Percentiles rank a stretch among this genome's conserved stretches.
Evolutionary conservation across 2,888 invertebrate genomes (phyloP).

Genomic region (Acholoe squamosa): DNA sequence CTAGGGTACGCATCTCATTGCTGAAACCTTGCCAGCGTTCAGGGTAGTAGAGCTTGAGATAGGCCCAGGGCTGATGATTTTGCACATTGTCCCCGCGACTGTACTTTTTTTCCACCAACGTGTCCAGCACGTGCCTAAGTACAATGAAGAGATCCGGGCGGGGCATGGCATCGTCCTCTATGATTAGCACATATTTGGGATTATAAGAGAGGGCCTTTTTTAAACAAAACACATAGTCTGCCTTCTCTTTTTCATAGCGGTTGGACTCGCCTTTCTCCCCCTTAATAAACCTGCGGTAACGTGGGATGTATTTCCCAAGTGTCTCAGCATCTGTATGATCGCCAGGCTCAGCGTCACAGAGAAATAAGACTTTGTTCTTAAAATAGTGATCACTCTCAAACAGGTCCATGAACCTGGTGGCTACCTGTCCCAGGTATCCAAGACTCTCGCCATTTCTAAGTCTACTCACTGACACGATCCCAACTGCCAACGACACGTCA

Average conservation of each 20-base stretch:
- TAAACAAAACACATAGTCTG: constrained; percentile 70
- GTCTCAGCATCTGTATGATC: constrained; percentile 66
- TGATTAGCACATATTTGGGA: constrained; percentile 68
- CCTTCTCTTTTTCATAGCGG: constrained; percentile 70
- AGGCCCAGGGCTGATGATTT: constrained; percentile 69
- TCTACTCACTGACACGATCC: constrained; percentile 52
- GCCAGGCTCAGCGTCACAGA: constrained; percentile 69
- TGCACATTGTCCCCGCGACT: background rate
- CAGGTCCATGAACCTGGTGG: constrained; percentile 54
- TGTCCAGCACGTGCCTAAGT: constrained; percentile 67
- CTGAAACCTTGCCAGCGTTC: constrained; percentile 71
- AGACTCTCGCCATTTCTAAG: background rate
- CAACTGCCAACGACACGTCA: constrained; percentile 50
- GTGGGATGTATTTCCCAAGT: constrained; percentile 49
- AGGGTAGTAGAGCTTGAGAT: constrained; percentile 72
- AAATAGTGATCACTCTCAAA: constrained; percentile 52
- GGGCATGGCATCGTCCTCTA: constrained; percentile 72
- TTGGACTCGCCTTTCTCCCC: background rate
- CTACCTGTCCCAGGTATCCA: constrained; percentile 65
- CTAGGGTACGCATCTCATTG: constrained; percentile 27
- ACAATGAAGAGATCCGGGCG: constrained; percentile 64
- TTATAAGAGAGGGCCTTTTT: constrained; percentile 62
- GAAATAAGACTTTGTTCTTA: constrained; percentile 64
- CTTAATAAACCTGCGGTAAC: constrained; percentile 67
- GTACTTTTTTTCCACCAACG: constrained; percentile 53